A percentile compares a stretch with the other conserved stretches of the same genome.
phyloP scores from a whole-genome alignment of 2,797 vertebrate genomes.

The Ataeniobius toweri region DNA sequence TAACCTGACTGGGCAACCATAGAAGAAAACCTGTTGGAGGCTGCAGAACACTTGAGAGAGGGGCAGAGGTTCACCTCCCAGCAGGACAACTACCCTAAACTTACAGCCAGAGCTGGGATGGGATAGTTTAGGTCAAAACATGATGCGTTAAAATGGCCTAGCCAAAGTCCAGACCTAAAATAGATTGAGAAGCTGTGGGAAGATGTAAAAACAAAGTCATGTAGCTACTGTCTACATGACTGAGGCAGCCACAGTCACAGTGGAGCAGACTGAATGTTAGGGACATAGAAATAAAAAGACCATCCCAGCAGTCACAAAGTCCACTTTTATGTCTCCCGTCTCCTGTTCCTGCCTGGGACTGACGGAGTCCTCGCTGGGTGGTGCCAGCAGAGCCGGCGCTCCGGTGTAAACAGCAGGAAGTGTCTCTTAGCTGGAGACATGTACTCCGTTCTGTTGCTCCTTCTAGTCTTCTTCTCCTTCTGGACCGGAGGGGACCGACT shows the following conservation, averaged over 20 bases:
- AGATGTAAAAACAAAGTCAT: too few species aligned
- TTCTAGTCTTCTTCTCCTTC: neutral
- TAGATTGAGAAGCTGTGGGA: neutral
- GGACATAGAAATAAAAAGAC: too few species aligned
- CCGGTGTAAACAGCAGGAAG: slow-evolving; percentile 39
- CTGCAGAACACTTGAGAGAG: neutral
- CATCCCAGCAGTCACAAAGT: too few species aligned
- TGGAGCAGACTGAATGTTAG: too few species aligned
- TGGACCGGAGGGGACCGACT: neutral
- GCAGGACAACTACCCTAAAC: neutral
- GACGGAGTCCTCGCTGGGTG: neutral
- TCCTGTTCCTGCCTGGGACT: too few species aligned
- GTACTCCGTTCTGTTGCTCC: slow-evolving; percentile 15
- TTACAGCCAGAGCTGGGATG: neutral
- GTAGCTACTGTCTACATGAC: neutral
- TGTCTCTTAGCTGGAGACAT: slow-evolving; percentile 40
- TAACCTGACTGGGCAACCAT: too few species aligned
- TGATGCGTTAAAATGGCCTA: neutral
- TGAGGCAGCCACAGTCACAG: neutral
- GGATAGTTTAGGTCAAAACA: neutral
- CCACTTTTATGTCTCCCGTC: neutral
- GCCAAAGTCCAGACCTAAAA: neutral
- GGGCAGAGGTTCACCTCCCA: too few species aligned
- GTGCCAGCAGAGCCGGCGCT: neutral
- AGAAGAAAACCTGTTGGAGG: neutral